Evolutionary conservation across 2,888 invertebrate species (phyloP), one percentile per base, ranked within the genome.

Genomic region (Electrophaes corylata): DNA sequence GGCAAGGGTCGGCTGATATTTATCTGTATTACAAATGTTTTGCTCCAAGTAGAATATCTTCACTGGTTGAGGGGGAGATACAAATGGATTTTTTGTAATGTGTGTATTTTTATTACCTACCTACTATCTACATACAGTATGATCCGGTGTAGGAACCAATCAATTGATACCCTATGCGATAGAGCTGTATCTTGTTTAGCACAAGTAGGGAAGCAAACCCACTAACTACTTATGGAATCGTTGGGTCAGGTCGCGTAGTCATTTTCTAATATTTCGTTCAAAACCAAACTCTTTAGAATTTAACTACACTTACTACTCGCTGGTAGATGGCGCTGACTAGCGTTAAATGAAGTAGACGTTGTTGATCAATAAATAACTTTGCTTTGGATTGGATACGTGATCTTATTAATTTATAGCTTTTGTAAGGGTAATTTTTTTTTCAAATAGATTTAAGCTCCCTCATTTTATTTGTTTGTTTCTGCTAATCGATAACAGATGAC

Each of bases 401-500:
- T n/a, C n/a, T n/a, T n/a, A n/a, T n/a, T n/a, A n/a, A n/a, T n/a
- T n/a, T n/a, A n/a, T n/a, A n/a, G n/a, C n/a, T n/a, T n/a, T n/a
- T n/a, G n/a, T n/a, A n/a, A n/a, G n/a, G n/a, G n/a, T n/a, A n/a
- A n/a, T n/a, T n/a, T n/a, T n/a, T n/a, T n/a, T n/a, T n/a, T n/a
- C n/a, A 4, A 29, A 29, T 10, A 8, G 26, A 29, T 29, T 29
- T 29, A 3, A 26, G 8, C 26, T 26, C 26, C 26, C 26, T 10
- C 8, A 29, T 29, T 6, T 29, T 6, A 29, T 10, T 10, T 1
- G 1, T 39, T 19, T 4, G 10, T 18, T 44, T 54, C 41, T 35
- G 1, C 63, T 65, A 65, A 55, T 65, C 46, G 20, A 57, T 41
- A 23, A 49, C 11, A 61, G 65, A 62, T 65, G 62, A 60, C 58